Percentiles rank a stretch among this genome's conserved stretches.
Evolutionary conservation across 2,113 vertebrate genomes (phyloP).

Genomic region (Colistium nudipinnis): DNA sequence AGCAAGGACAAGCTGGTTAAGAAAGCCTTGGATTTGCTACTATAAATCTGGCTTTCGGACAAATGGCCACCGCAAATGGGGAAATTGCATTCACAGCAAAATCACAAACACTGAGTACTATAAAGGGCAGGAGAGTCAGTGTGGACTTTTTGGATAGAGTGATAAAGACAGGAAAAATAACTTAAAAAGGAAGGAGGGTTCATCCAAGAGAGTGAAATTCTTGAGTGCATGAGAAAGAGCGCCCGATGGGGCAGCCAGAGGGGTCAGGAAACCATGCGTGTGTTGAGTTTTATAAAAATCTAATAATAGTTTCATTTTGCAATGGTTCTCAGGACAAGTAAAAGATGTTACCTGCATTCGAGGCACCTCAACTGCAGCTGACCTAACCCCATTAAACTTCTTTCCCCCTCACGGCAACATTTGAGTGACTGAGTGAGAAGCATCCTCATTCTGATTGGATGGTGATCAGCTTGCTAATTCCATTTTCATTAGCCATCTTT

Average conservation of each 20-base stretch:
- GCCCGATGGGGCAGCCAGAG: too few species aligned
- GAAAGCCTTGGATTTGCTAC: constrained; percentile 66
- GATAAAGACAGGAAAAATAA: constrained; percentile 42
- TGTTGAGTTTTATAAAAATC: too few species aligned
- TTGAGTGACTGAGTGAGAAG: constrained; percentile 24
- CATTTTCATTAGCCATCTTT: constrained; percentile 58
- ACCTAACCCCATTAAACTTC: constrained; percentile 7
- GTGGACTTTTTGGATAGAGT: constrained; percentile 40
- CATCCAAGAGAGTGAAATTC: constrained; percentile 27
- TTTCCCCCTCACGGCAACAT: constrained; percentile 20
- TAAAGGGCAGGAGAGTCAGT: constrained; percentile 41
- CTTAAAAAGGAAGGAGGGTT: constrained; percentile 15
- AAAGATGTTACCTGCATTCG: not conserved
- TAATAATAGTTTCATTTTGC: too few species aligned
- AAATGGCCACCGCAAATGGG: constrained; percentile 63
- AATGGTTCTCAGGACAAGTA: not conserved
- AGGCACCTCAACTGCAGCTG: too few species aligned
- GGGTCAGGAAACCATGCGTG: too few species aligned
- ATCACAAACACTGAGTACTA: constrained; percentile 41
- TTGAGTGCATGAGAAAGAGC: constrained; percentile 12
- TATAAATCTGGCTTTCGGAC: constrained; percentile 72
- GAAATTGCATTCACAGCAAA: constrained; percentile 68
- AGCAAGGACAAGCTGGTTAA: constrained; percentile 57
- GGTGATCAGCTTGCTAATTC: constrained; percentile 42
- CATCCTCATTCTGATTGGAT: constrained; percentile 33